Evolutionary conservation across 2,888 invertebrate species (phyloP).

Genomic region (Caenorhabditis afra): DNA sequence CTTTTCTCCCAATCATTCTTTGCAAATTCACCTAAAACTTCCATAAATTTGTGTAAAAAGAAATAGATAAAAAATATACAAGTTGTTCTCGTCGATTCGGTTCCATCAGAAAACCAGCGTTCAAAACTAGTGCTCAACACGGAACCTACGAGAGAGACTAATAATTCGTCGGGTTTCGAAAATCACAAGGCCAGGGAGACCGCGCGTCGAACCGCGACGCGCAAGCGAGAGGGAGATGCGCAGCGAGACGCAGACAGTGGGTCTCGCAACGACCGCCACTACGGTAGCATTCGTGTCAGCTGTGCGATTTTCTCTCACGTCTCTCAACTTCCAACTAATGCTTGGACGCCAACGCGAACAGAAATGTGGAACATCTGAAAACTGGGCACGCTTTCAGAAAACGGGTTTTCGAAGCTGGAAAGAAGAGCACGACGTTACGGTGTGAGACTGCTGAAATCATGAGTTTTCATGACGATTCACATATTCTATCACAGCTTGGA

Average conservation of each 20-base stretch:
- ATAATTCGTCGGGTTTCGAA: constrained; percentile 38
- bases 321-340: constrained; percentile 8
- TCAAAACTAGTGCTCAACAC: constrained; percentile 6
- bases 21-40: constrained; percentile 39
- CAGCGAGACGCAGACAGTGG: constrained; percentile 30
- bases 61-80: constrained; percentile 41
- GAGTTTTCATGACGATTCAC: constrained; percentile 70
- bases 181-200: constrained; percentile 41
- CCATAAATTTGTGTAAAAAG: constrained; percentile 45
- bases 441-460: constrained; percentile 35
- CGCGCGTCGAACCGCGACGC: constrained; percentile 40
- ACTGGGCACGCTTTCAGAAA: constrained; percentile 31
- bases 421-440: constrained; percentile 1
- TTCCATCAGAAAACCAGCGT: constrained; percentile 4
- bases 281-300: constrained; percentile 50
- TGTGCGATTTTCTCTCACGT: constrained; percentile 43
- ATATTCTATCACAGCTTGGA: constrained; percentile 71
- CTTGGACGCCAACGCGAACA: background rate
- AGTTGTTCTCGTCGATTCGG: background rate
- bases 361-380: constrained; percentile 15
- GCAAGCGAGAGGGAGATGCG: constrained; percentile 1
- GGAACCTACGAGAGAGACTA: constrained; percentile 1
- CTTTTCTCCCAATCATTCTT: constrained; percentile 35
- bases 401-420: constrained; percentile 33
- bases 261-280: constrained; percentile 8